phyloP scores from a whole-genome alignment of 1,140 invertebrate species.

The Bombus impatiens region DNA sequence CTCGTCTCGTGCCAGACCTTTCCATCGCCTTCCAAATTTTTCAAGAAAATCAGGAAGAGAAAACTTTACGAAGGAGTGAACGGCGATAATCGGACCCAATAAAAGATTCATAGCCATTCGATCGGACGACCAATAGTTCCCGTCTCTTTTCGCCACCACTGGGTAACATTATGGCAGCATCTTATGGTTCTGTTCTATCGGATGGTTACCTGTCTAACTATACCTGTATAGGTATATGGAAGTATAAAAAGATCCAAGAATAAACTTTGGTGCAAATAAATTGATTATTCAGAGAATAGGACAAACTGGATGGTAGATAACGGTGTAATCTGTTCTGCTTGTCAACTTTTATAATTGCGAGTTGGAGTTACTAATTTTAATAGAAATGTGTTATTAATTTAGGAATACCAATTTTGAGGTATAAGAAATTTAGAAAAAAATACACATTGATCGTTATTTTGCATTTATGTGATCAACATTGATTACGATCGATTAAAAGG shows the following conservation, averaged over 20 bases:
- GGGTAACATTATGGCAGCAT: constrained; percentile 45
- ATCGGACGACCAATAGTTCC: not conserved
- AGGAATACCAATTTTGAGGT: too few relatives aligned
- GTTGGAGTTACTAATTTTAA: too few relatives aligned
- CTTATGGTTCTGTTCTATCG: constrained; percentile 17
- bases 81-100: constrained; percentile 3
- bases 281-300: not conserved
- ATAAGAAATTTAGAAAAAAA: too few relatives aligned
- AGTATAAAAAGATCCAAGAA: not conserved
- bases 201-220: not conserved
- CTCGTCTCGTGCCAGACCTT: not conserved
- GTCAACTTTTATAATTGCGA: too few relatives aligned
- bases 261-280: not conserved
- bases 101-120: constrained; percentile 33
- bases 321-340: too few relatives aligned
- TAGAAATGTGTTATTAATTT: too few relatives aligned
- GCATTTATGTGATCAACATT: too few relatives aligned
- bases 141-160: constrained; percentile 36
- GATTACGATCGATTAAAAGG: too few relatives aligned
- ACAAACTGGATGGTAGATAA: too few relatives aligned
- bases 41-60: not conserved
- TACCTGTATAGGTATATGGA: too few relatives aligned
- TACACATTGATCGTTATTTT: too few relatives aligned
- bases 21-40: not conserved
- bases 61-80: not conserved